Conservation (phyloP, 2,888 invertebrate genomes). For the Antitype chi region DNA sequence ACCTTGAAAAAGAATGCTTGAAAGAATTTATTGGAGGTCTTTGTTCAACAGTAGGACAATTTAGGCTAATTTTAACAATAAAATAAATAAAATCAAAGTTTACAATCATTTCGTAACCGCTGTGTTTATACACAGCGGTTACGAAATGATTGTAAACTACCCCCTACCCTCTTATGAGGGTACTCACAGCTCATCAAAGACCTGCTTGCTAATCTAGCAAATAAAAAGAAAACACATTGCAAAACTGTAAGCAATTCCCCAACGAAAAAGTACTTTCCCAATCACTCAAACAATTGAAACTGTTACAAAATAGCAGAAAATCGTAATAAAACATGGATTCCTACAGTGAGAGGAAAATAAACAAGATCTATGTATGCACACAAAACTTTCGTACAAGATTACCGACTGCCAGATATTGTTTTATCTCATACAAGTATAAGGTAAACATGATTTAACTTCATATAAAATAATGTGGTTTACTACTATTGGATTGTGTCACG, state of each 20-base stretch:
- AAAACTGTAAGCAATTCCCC: not conserved
- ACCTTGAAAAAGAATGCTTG: no score
- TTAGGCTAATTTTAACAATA: no score
- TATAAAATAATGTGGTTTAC: conserved; percentile 71
- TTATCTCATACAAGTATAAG: conserved; percentile 74
- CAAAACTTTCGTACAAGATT: conserved; percentile 73
- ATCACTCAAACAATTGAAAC: conserved; percentile 16
- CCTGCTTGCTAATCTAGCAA: not conserved
- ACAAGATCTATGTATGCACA: conserved; percentile 45
- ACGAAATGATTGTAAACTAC: no score
- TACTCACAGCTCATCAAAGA: not conserved
- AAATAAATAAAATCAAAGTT: no score
- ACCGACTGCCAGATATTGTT: conserved; percentile 76
- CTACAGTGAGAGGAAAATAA: conserved; percentile 22
- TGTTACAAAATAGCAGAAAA: conserved; percentile 9
- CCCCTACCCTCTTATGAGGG: no score
- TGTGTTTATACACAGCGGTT: no score
- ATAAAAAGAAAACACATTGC: not conserved
- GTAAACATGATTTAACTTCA: conserved; percentile 79
- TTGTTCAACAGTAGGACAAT: no score
- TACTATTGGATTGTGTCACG: conserved; percentile 54
- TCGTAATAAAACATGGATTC: conserved; percentile 37
- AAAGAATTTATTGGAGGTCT: no score
- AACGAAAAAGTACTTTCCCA: not conserved
- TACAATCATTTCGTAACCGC: not conserved